phyloP scores from a whole-genome alignment of 2,113 vertebrate genomes.

The Cebidichthys violaceus region DNA sequence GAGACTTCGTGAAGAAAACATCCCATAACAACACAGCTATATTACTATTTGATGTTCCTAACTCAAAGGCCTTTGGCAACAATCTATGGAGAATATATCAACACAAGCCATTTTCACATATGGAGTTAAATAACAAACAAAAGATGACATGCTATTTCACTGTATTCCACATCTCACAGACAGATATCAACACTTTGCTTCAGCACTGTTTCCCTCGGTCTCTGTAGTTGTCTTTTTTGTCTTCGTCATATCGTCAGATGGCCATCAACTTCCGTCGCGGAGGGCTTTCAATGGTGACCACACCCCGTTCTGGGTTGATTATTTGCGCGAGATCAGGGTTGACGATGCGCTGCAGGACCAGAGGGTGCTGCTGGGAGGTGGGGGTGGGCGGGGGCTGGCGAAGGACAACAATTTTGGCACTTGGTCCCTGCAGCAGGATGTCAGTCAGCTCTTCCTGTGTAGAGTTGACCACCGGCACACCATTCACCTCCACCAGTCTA shows the following conservation, averaged over 20 bases:
- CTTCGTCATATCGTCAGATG: constrained; percentile 54
- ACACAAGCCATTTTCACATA: constrained; percentile 16
- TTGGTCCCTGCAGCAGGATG: constrained; percentile 65
- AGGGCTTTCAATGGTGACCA: constrained; percentile 51
- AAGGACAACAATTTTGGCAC: constrained; percentile 75
- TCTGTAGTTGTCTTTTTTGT: background rate
- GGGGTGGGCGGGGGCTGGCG: constrained; percentile 58
- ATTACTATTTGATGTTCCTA: background rate
- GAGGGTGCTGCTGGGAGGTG: constrained; percentile 41
- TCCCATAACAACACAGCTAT: background rate
- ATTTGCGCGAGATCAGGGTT: constrained; percentile 30
- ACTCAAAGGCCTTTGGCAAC: background rate
- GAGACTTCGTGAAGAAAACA: background rate
- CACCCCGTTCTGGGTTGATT: constrained; percentile 21
- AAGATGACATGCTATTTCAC: background rate
- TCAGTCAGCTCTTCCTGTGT: constrained; percentile 69
- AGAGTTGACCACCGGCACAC: constrained; percentile 71
- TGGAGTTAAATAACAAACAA: constrained; percentile 8
- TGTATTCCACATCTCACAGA: background rate
- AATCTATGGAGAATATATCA: background rate
- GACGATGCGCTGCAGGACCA: constrained; percentile 26
- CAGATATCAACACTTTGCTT: background rate
- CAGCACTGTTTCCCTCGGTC: background rate
- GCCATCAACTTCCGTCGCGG: constrained; percentile 66
- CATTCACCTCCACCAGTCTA: constrained; percentile 81